Evolutionary conservation across 2,888 invertebrate species (phyloP).

Genomic region (Spisula solida): DNA sequence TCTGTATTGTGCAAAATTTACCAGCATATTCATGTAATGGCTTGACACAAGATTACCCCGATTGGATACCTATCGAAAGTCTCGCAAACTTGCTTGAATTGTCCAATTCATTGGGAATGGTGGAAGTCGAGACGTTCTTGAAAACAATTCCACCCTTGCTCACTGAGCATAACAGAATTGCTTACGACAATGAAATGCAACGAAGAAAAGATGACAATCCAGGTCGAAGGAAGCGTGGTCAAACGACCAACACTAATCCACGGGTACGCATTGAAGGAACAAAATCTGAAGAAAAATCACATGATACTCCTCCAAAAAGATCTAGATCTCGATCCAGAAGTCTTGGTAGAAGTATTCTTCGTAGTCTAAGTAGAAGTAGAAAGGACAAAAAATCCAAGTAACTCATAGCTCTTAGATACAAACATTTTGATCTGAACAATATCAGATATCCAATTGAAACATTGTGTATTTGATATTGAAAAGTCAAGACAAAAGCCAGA

Average conservation of each 20-base stretch:
- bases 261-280: neutral
- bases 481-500: too few relatives aligned
- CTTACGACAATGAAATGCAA: conserved; percentile 23
- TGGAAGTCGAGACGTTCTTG: neutral
- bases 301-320: neutral
- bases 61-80: conserved; percentile 28
- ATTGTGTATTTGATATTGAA: too few relatives aligned
- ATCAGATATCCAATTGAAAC: too few relatives aligned
- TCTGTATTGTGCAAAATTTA: conserved; percentile 17
- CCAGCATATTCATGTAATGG: conserved; percentile 1
- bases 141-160: conserved; percentile 9
- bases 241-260: neutral
- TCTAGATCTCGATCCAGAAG: conserved; percentile 6
- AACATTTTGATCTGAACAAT: too few relatives aligned
- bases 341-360: neutral
- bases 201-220: neutral
- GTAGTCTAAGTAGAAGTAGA: conserved; percentile 32
- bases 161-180: conserved; percentile 29
- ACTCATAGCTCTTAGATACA: too few relatives aligned
- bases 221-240: too few relatives aligned
- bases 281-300: neutral
- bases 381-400: conserved; percentile 27
- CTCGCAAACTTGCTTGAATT: conserved; percentile 21
- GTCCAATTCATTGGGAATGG: neutral
- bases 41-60: conserved; percentile 2